Evolutionary conservation across 2,888 invertebrate genomes (phyloP).

Genomic region (Aricia artaxerxes): DNA sequence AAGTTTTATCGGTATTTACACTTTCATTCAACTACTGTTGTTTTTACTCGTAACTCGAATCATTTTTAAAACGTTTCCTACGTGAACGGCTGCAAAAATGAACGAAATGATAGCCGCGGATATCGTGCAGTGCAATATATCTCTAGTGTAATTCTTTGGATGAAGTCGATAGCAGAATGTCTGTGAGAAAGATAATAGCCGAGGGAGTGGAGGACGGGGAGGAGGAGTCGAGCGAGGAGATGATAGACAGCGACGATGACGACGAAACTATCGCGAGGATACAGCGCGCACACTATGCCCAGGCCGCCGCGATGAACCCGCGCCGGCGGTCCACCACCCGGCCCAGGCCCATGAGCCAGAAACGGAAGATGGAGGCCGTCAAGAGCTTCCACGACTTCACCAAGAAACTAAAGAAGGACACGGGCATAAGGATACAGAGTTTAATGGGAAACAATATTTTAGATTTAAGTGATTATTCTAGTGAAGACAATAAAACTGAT

Average conservation of each 20-base stretch:
- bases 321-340: constrained; percentile 63
- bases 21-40: background rate
- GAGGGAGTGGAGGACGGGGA: constrained; percentile 58
- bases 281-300: constrained; percentile 73
- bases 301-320: constrained; percentile 69
- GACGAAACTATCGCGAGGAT: constrained; percentile 75
- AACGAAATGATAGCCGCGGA: background rate
- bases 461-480: constrained; percentile 74
- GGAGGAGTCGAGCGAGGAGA: constrained; percentile 64
- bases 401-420: constrained; percentile 76
- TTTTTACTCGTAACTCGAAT: background rate
- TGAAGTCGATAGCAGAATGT: constrained; percentile 61
- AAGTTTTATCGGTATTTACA: constrained; percentile 7
- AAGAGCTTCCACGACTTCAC: constrained; percentile 76
- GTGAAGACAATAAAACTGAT: constrained; percentile 68
- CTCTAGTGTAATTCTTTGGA: constrained; percentile 43
- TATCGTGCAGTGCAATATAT: constrained; percentile 28
- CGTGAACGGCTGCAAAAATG: background rate
- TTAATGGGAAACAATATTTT: constrained; percentile 74
- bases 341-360: constrained; percentile 70
- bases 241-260: constrained; percentile 71
- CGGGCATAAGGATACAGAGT: constrained; percentile 73
- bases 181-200: constrained; percentile 60
- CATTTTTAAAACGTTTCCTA: background rate
- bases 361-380: constrained; percentile 76